Evolutionary conservation across 2,888 invertebrate genomes (phyloP), one percentile per base, ranked within the genome.

Genomic region (Agrochola macilenta): DNA sequence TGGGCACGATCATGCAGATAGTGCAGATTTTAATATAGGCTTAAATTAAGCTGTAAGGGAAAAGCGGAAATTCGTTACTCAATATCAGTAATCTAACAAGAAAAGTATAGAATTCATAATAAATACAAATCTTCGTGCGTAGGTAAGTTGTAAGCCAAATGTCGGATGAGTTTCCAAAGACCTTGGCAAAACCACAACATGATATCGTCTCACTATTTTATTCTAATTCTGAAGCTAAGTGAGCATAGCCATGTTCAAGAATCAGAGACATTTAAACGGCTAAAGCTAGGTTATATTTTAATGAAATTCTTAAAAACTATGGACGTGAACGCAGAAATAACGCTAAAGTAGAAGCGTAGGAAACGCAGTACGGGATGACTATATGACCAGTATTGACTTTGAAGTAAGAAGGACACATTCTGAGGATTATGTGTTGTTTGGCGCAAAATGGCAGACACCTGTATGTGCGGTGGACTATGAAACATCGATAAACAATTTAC

Each of bases 1-100:
- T 91, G 87, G 86, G 74, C 86, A 87, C 83, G 91, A 90, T 91
- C 88, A 81, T 64, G 72, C 66, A 87, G 92, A 91, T 90, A 90
- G 83, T 84, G 85, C 85, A 85, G 85, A 87, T 85, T 86, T 82
- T 80, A 82, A 79, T 72, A 79, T 74, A 61, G 61, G 52, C 43
- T 57, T 66, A 72, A 54, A 20, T 72, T 83, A 90, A 89, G 87
- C 61, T 52, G 80, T 66, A 66, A 90, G 88, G 79, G 77, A 57
- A 57, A 14, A 78, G 86, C 86, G 85, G 39, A 20, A 11, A 7
- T 20, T 35, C 1, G n/a, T n/a, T 63, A 26, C 12, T 54, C 0
- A 23, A 46, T 61, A 61, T 20, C 5, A 76, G 3, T 23, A 39
- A 52, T n/a, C n/a, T 63, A 43, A 23, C 30, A 63, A 82, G 4